Base-by-base conservation (phyloP, 2,888 invertebrate genomes). In the Zygaena filipendulae region DNA sequence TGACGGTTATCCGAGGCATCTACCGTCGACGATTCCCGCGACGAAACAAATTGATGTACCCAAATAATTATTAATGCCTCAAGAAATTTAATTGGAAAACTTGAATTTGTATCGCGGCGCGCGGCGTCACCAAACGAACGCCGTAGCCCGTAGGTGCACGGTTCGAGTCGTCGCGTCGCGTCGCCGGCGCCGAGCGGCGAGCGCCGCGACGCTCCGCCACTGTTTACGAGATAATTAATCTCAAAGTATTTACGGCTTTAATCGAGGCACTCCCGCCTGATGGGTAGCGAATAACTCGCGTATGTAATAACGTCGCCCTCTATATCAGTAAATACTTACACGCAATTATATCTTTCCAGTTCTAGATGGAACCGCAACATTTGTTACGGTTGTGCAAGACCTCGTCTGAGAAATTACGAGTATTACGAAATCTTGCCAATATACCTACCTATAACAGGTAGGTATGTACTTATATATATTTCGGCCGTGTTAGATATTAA, bases 41-140 rank as follows among this genome's bases (percentile, higher is more conserved):
- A 71, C 71, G 80, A 75, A 79, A 80, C 79, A 80, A 81, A 81
- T 80, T 80, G 80, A 80, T 81, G 80, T 81, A 80, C 79, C 81
- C 74, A 77, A 79, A 81, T 79, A 81, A 81, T 81, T 81, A 81
- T 81, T 81, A 79, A 80, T 81, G 81, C 81, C 75, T 80, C 79
- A 81, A 75, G 79, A 81, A 81, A 80, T 81, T 81, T 81, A 81
- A 81, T 81, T 81, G 81, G 81, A 81, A 81, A 81, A 81, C 80
- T 81, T 80, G 79, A 79, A 80, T 79, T 77, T 74, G 77, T 79
- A 74, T 72, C 77, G 68, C 67, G 72, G n/a, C 67, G 71, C 68
- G 71, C 75, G 74, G 72, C 69, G n/a, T n/a, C n/a, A n/a, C n/a
- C n/a, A n/a, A n/a, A n/a, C n/a, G n/a, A n/a, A n/a, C n/a, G n/a